Evolutionary conservation across 2,113 vertebrate genomes (phyloP).

Genomic region (Trachemys scripta): DNA sequence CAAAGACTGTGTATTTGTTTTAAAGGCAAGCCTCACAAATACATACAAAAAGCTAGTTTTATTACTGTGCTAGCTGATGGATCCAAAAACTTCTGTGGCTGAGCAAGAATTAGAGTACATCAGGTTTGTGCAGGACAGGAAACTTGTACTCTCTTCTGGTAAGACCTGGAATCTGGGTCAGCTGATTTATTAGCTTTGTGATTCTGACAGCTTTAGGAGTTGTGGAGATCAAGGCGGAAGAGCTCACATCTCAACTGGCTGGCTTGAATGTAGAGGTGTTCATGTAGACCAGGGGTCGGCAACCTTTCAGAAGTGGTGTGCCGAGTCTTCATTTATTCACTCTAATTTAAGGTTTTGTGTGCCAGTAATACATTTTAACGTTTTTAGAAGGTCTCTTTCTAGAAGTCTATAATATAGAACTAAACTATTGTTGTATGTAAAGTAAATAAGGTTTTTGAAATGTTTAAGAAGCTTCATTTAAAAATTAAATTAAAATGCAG

Average conservation of each 20-base stretch:
- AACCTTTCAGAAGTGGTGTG: too few relatives aligned
- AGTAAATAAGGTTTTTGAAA: too few relatives aligned
- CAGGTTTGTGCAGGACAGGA: not conserved
- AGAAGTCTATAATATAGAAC: too few relatives aligned
- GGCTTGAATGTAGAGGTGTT: not conserved
- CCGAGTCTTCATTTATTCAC: too few relatives aligned
- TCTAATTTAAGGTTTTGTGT: too few relatives aligned
- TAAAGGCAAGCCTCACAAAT: accelerated
- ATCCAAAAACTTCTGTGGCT: not conserved
- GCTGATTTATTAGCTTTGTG: not conserved
- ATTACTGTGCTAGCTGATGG: not conserved
- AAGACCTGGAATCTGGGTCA: not conserved
- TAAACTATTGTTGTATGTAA: too few relatives aligned
- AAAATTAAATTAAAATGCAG: too few relatives aligned
- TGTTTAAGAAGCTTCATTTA: too few relatives aligned
- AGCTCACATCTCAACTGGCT: not conserved
- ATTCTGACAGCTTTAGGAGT: not conserved
- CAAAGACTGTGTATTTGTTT: not conserved
- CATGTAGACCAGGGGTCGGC: accelerated
- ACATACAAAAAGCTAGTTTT: accelerated
- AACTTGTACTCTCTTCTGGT: not conserved
- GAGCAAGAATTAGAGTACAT: not conserved
- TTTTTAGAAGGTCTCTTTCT: too few relatives aligned
- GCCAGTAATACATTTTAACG: too few relatives aligned
- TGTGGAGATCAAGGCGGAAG: not conserved